phyloP scores from a whole-genome alignment of 1,140 invertebrate species.

The Temnothorax curvispinosus region DNA sequence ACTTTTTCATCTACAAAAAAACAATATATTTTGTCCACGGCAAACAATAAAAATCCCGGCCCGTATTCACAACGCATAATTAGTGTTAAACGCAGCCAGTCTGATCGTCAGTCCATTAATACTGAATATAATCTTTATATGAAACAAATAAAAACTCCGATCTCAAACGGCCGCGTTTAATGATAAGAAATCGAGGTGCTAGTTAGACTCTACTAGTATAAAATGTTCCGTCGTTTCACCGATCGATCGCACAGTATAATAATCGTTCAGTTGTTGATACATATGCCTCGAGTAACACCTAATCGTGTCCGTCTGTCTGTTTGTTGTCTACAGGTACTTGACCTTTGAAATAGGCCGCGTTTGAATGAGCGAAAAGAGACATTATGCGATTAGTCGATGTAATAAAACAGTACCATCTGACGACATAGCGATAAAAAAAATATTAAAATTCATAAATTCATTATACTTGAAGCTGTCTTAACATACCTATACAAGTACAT shows the following conservation, averaged over 20 bases:
- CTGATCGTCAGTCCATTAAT: neutral
- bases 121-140: neutral
- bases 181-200: slow-evolving; percentile 12
- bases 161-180: slow-evolving; percentile 16
- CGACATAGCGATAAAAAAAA: neutral
- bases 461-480: slow-evolving; percentile 13
- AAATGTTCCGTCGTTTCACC: slow-evolving; percentile 55
- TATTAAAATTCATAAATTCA: neutral
- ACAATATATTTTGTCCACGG: slow-evolving; percentile 23
- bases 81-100: slow-evolving; percentile 18
- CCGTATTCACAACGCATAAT: slow-evolving; percentile 1
- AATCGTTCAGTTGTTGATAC: slow-evolving; percentile 62
- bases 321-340: slow-evolving; percentile 25
- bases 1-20: neutral
- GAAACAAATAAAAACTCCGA: slow-evolving; percentile 12
- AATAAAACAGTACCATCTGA: slow-evolving; percentile 21
- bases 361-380: slow-evolving; percentile 42
- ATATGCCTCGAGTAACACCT: neutral
- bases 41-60: slow-evolving; percentile 12
- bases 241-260: slow-evolving; percentile 59
- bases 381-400: slow-evolving; percentile 22
- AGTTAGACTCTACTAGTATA: slow-evolving; percentile 41
- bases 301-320: neutral
- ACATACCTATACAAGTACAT: neutral
- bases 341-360: slow-evolving; percentile 67